Evolutionary conservation across 64 coral and sea anemone genomes (phyloP).

Genomic region (Platygyra sinensis): DNA sequence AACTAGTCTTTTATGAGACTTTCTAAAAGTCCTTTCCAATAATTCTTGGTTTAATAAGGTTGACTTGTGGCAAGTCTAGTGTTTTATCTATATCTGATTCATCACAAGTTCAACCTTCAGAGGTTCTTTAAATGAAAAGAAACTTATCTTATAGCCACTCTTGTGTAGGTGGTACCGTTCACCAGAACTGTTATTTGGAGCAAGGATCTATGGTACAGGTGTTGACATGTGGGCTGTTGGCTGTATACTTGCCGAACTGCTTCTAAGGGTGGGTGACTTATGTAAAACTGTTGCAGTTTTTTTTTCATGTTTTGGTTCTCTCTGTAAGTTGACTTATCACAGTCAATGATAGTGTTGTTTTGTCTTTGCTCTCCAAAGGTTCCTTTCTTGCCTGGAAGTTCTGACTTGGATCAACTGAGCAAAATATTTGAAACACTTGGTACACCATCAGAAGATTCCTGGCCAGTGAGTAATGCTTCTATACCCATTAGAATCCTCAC

Average conservation of each 20-base stretch:
- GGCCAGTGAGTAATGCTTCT: constrained; percentile 71
- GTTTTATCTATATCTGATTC: too few relatives aligned
- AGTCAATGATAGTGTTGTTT: neutral
- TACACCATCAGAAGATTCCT: constrained; percentile 90
- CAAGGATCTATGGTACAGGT: constrained; percentile 96
- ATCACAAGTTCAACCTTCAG: too few relatives aligned
- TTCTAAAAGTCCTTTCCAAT: too few relatives aligned
- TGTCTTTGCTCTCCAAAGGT: constrained; percentile 43
- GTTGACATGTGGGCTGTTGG: constrained; percentile 99
- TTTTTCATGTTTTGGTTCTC: neutral
- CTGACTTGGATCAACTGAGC: constrained; percentile 95
- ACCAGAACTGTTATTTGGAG: constrained; percentile 95
- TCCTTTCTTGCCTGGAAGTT: constrained; percentile 89
- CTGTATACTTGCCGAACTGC: constrained; percentile 95
- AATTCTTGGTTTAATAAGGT: too few relatives aligned
- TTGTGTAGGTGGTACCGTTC: constrained; percentile 84
- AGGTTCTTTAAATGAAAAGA: too few relatives aligned
- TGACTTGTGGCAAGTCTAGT: too few relatives aligned
- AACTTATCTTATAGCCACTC: too few relatives aligned
- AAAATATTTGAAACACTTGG: constrained; percentile 98
- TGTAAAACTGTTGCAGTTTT: too few relatives aligned
- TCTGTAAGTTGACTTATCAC: neutral
- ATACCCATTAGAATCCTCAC: too few relatives aligned
- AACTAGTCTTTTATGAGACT: too few relatives aligned
- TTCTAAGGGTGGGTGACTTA: constrained; percentile 66